Evolutionary conservation across 1,140 invertebrate genomes (phyloP).

Genomic region (Anagrus nilaparvatae): DNA sequence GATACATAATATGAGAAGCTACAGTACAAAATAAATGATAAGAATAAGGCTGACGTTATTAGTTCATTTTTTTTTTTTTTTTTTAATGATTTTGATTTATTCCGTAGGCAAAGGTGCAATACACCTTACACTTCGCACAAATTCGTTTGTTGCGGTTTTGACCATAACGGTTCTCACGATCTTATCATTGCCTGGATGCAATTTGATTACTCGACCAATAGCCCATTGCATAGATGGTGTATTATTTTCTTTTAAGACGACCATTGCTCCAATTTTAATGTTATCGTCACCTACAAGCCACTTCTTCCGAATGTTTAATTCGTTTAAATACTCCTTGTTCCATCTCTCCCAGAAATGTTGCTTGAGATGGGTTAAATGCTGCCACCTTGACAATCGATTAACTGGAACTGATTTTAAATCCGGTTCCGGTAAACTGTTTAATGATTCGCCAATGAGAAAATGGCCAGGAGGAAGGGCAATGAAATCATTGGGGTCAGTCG

Average conservation of each 20-base stretch:
- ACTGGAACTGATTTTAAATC: neutral
- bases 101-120: conserved; percentile 15
- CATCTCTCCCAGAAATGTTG: conserved; percentile 6
- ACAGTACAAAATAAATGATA: too few relatives aligned
- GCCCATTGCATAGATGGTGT: conserved; percentile 21
- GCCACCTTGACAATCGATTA: conserved; percentile 2
- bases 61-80: too few relatives aligned
- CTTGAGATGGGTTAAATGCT: neutral
- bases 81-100: too few relatives aligned
- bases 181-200: conserved; percentile 15
- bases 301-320: conserved; percentile 1
- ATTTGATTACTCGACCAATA: conserved; percentile 5
- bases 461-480: neutral
- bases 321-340: conserved; percentile 6
- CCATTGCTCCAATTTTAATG: neutral
- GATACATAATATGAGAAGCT: too few relatives aligned
- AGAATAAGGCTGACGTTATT: too few relatives aligned
- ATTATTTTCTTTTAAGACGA: neutral
- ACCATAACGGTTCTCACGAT: conserved; percentile 13
- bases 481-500: conserved; percentile 1
- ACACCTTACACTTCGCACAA: conserved; percentile 13
- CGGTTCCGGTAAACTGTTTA: conserved; percentile 1
- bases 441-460: neutral
- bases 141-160: conserved; percentile 11
- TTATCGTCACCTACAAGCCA: too few relatives aligned